These are phyloP conservation scores for Manacus vitellinus DNA, from an alignment of 2,113 vertebrate species.

Conservation along the genomic window DNA sequence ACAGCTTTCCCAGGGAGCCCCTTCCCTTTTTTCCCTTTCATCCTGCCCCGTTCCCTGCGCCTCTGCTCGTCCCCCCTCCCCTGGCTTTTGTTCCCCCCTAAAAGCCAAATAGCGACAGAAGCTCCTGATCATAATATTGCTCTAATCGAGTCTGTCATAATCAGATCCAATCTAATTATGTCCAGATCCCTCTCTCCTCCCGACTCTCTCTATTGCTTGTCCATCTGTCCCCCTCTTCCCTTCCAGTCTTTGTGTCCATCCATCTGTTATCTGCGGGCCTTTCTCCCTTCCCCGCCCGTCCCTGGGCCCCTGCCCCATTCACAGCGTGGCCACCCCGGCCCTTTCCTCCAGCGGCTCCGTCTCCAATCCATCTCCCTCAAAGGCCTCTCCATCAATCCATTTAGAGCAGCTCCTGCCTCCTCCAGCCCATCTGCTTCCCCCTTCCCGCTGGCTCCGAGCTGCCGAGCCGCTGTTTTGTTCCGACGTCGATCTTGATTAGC, in stretches of 20 bases:
- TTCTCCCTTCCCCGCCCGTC: conserved; percentile 52
- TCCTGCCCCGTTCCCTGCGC: neutral
- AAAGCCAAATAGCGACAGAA: conserved; percentile 64
- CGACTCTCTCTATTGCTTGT: conserved; percentile 57
- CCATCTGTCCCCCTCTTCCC: conserved; percentile 77
- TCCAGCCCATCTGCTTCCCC: conserved; percentile 56
- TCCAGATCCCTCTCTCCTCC: conserved; percentile 64
- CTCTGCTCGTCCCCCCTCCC: conserved; percentile 11
- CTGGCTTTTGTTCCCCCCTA: conserved; percentile 64
- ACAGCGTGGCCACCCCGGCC: neutral
- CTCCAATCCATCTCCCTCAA: conserved; percentile 36
- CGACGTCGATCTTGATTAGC: conserved; percentile 14
- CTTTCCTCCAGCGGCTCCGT: conserved; percentile 28
- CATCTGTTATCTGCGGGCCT: conserved; percentile 76
- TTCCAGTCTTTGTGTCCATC: conserved; percentile 78
- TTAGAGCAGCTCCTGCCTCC: conserved; percentile 35
- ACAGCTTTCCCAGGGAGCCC: conserved; percentile 61
- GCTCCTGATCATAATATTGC: conserved; percentile 63
- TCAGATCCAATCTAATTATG: conserved; percentile 77
- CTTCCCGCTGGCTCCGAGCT: neutral
- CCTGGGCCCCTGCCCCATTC: conserved; percentile 59
- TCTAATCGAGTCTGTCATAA: conserved; percentile 69
- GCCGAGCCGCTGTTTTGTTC: neutral
- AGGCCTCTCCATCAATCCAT: conserved; percentile 2
- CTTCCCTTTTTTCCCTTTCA: neutral